Evolutionary conservation across 2,113 vertebrate species (phyloP).

Genomic region (Azemiops feae): DNA sequence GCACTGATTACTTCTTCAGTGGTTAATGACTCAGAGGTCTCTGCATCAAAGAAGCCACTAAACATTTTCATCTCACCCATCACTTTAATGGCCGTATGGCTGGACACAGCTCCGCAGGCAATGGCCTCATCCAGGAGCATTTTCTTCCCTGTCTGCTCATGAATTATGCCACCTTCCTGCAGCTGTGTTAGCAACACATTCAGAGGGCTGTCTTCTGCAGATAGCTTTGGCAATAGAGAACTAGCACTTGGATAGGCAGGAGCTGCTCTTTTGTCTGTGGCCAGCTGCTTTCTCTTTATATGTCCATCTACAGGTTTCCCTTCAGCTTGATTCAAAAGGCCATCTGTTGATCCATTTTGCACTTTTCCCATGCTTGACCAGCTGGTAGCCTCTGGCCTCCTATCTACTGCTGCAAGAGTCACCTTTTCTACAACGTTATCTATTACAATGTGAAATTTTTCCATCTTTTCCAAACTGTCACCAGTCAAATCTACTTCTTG

Average conservation of each 20-base stretch:
- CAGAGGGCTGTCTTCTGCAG: conserved; percentile 60
- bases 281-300: background rate
- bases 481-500: background rate
- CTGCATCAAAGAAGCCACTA: conserved; percentile 85
- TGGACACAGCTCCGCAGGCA: conserved; percentile 74
- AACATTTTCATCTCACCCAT: conserved; percentile 85
- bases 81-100: conserved; percentile 84
- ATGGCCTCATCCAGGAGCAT: conserved; percentile 86
- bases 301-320: background rate
- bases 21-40: conserved; percentile 74
- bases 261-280: background rate
- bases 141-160: conserved; percentile 68
- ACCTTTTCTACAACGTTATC: conserved; percentile 23
- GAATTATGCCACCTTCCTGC: conserved; percentile 74
- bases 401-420: conserved; percentile 29
- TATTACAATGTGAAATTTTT: conserved; percentile 6
- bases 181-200: conserved; percentile 75
- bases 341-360: conserved; percentile 25
- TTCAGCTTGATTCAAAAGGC: background rate
- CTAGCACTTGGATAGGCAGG: background rate
- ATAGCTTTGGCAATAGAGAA: conserved; percentile 13
- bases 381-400: conserved; percentile 1
- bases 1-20: conserved; percentile 82
- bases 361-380: background rate
- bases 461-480: conserved; percentile 14